Evolutionary conservation across 2,888 invertebrate genomes (phyloP).

Genomic region (Sinopyrophorus schimmeli): DNA sequence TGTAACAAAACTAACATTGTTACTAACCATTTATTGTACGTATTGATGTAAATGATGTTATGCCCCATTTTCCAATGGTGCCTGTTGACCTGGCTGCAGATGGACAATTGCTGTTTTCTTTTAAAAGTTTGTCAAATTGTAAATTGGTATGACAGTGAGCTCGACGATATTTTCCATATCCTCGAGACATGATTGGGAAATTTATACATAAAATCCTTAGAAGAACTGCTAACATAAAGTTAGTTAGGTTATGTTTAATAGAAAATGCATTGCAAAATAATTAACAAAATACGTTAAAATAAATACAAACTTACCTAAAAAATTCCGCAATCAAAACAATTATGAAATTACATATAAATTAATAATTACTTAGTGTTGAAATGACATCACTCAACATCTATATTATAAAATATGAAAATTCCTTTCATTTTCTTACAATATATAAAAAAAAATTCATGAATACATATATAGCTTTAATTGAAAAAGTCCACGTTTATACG

Average conservation of each 20-base stretch:
- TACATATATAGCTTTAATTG: no score
- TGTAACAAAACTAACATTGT: background rate
- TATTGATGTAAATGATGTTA: constrained; percentile 90
- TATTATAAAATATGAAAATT: no score
- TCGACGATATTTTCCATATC: constrained; percentile 56
- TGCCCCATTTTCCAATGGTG: constrained; percentile 92
- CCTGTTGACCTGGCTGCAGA: constrained; percentile 88
- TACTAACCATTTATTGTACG: constrained; percentile 74
- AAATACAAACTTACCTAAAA: no score
- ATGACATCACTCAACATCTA: constrained; percentile 23
- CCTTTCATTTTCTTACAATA: no score
- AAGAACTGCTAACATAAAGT: no score
- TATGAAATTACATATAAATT: no score
- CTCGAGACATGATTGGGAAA: constrained; percentile 54
- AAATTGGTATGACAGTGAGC: constrained; percentile 60
- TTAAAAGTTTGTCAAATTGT: constrained; percentile 67
- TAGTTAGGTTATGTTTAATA: constrained; percentile 2
- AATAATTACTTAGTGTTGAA: no score
- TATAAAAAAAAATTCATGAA: background rate
- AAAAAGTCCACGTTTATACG: no score
- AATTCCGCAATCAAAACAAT: no score
- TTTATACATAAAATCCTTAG: no score
- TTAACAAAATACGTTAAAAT: no score
- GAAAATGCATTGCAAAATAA: no score
- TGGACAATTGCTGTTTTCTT: constrained; percentile 84